Evolutionary conservation across 2,797 vertebrate species (phyloP).

Genomic region (Borostomias antarcticus): DNA sequence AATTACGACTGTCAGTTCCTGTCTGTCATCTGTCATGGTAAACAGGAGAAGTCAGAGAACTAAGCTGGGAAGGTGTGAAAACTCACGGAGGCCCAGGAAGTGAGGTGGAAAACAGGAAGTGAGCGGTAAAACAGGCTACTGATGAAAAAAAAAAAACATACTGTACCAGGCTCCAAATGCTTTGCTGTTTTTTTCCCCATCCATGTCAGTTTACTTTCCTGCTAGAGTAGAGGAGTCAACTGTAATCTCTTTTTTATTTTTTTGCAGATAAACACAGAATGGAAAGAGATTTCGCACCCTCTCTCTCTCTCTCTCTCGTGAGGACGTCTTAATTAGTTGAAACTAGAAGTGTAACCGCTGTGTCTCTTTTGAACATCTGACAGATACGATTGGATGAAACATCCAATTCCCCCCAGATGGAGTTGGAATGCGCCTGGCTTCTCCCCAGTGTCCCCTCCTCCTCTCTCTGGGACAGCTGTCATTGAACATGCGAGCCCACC

Average conservation of each 20-base stretch:
- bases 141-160: constrained; percentile 54
- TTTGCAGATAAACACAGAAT: constrained; percentile 72
- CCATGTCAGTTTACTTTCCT: constrained; percentile 67
- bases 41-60: constrained; percentile 54
- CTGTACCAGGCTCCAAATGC: constrained; percentile 63
- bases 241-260: constrained; percentile 71
- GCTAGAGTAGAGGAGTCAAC: constrained; percentile 69
- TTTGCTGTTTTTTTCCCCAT: constrained; percentile 55
- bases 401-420: too few relatives aligned
- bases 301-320: constrained; percentile 24
- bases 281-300: constrained; percentile 69
- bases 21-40: constrained; percentile 52
- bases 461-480: constrained; percentile 46
- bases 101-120: constrained; percentile 39
- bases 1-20: constrained; percentile 41
- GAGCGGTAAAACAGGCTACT: constrained; percentile 51
- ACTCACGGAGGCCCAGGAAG: constrained; percentile 54
- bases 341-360: constrained; percentile 58
- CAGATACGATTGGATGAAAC: too few relatives aligned
- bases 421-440: too few relatives aligned
- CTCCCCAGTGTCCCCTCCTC: constrained; percentile 37
- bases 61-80: constrained; percentile 51
- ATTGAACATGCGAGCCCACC: constrained; percentile 60
- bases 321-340: constrained; percentile 74
- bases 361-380: constrained; percentile 53